Evolutionary conservation across 30 jellyfish, hydroid and myxozoan genomes (phyloP), one percentile per base, ranked within the genome.

Genomic region (Pelagia noctiluca): DNA sequence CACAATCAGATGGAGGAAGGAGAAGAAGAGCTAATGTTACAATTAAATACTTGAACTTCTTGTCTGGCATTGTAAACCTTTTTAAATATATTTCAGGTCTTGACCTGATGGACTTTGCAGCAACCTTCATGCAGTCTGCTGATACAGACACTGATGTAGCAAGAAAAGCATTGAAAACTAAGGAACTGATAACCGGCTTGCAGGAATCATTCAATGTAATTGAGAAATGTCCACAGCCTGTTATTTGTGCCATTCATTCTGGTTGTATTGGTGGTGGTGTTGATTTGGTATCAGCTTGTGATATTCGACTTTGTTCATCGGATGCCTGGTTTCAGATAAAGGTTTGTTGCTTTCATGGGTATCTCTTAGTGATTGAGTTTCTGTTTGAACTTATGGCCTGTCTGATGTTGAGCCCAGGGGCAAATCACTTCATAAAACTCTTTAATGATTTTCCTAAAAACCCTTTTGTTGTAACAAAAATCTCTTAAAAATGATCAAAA

Each of bases 181-280:
- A 85, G 13, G 60, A 46, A 21, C 46, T 86, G 96, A 75, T 93
- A 0, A 60, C 61, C 1, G 93, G 76, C 16, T 16, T 93, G 90
- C 98, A 93, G 47, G 86, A 82, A 63, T 65, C 96, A 23, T 81
- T 86, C 33, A 93, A 94, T 42, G 90, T 79, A 0, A 78, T 93
- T 1, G 98, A 93, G 67, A 87, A 76, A 64, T 78, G 94, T 42
- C 96, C 93, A 3, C 96, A 86, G 67, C 98, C 98, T 1, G 98
- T 93, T 30, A 93, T 93, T 28, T 97, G 96, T 12, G 98, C 97
- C 10, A 76, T 93, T 10, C 98, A 93, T 77, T 82, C 96, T 11
- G 98, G 88, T 7, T 93, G 98, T 52, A 47, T 93, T 35, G 98
- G 98, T 50, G 98, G 97, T 30, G 98, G 98, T 36, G 93, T 93